A percentile compares a stretch with the other conserved stretches of the same genome.
These are phyloP conservation scores for Scaptodrosophila latifasciaeformis DNA, from an alignment of 2,888 invertebrate genomes.

Conservation along the genomic window DNA sequence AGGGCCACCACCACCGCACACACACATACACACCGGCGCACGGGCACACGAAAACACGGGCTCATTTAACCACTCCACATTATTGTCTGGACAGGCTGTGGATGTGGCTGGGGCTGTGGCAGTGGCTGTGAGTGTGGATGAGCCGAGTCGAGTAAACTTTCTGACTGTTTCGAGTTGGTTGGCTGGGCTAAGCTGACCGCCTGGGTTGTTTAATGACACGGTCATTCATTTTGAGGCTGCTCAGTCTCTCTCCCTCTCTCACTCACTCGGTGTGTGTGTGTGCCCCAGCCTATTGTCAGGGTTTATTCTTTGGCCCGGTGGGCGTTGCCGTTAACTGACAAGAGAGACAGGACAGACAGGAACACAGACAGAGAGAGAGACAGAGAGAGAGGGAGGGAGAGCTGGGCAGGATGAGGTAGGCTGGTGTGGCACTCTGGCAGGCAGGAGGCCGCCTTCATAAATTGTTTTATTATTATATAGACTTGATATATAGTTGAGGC, in stretches of 20 bases:
- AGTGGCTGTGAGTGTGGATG: too few relatives aligned
- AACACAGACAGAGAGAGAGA: constrained; percentile 16
- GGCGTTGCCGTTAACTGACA: constrained; percentile 60
- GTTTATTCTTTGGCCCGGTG: constrained; percentile 27
- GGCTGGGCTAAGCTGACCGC: neutral
- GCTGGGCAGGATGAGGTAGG: neutral
- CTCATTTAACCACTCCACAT: too few relatives aligned
- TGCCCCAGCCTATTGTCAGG: neutral
- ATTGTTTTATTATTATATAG: constrained; percentile 66
- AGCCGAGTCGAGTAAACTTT: too few relatives aligned
- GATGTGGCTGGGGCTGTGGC: too few relatives aligned
- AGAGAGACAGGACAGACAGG: constrained; percentile 5
- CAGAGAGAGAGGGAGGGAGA: constrained; percentile 3
- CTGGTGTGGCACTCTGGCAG: constrained; percentile 4
- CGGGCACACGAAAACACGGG: too few relatives aligned
- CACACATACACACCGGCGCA: too few relatives aligned
- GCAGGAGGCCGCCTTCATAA: constrained; percentile 46
- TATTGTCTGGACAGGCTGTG: too few relatives aligned
- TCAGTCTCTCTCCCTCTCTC: too few relatives aligned
- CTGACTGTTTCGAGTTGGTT: too few relatives aligned
- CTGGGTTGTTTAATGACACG: constrained; percentile 53
- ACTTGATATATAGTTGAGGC: constrained; percentile 35
- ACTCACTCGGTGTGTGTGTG: neutral
- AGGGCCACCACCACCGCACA: too few relatives aligned
- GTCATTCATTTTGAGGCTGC: constrained; percentile 51